Percentiles rank a stretch among this genome's conserved stretches.
Conservation (phyloP, 1,140 invertebrate species). For the Heliconius congener region DNA sequence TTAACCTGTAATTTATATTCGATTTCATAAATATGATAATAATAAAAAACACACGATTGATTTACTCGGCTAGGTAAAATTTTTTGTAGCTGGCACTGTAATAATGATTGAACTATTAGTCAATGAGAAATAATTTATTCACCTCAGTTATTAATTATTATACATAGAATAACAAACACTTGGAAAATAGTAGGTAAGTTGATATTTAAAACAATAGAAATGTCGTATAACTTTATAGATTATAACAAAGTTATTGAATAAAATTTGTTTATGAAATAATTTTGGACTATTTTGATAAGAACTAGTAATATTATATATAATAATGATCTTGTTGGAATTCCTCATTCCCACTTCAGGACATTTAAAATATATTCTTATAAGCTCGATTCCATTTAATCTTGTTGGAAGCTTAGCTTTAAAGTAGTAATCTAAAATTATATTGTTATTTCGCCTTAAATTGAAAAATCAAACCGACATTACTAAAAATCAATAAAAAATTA, state of each 20-base stretch:
- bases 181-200: neutral
- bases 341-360: neutral
- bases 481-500: too few species aligned
- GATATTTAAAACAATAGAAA: neutral
- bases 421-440: too few species aligned
- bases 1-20: neutral
- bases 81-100: neutral
- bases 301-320: neutral
- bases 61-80: neutral
- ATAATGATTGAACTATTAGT: neutral
- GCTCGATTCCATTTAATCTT: neutral
- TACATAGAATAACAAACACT: neutral
- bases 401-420: neutral
- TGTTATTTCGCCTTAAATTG: too few species aligned
- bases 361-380: neutral
- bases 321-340: neutral
- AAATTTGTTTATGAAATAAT: too few species aligned
- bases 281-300: neutral
- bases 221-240: too few species aligned
- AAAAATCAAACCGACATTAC: too few species aligned
- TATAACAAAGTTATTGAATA: too few species aligned
- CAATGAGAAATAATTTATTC: neutral
- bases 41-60: neutral
- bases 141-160: neutral
- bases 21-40: neutral